Percentiles rank a stretch among this genome's conserved stretches.
These are phyloP conservation scores for Neopelma chrysocephalum DNA, from an alignment of 2,797 vertebrate genomes.

Conservation along the genomic window DNA sequence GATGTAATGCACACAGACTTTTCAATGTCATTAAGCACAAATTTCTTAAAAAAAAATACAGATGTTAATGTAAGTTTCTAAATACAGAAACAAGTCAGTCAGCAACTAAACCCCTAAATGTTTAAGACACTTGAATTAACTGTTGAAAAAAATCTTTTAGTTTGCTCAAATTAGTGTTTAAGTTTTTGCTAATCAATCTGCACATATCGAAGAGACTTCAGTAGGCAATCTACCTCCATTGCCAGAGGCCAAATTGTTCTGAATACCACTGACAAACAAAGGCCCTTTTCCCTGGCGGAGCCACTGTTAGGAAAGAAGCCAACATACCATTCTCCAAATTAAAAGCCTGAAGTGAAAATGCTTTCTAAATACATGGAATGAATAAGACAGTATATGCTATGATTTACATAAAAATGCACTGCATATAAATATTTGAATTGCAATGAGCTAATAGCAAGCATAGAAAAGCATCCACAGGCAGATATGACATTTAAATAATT, in stretches of 20 bases:
- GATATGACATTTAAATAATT: not conserved
- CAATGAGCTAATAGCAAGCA: not conserved
- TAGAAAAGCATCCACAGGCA: not conserved
- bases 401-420: not conserved
- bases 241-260: not conserved
- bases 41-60: not conserved
- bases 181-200: not conserved
- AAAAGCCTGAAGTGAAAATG: not conserved
- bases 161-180: not conserved
- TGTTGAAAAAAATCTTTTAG: not conserved
- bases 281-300: not conserved
- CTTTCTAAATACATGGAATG: not conserved
- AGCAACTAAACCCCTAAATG: not conserved
- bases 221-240: not conserved
- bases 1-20: not conserved
- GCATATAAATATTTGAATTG: conserved; percentile 26
- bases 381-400: not conserved
- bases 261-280: not conserved
- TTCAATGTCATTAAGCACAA: not conserved
- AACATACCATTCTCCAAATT: not conserved
- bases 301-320: not conserved
- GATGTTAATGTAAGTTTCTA: not conserved
- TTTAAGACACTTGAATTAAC: not conserved
- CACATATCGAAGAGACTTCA: not conserved
- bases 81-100: not conserved